Conservation (phyloP, 2,888 invertebrate species). For the Hydriomena furcata region DNA sequence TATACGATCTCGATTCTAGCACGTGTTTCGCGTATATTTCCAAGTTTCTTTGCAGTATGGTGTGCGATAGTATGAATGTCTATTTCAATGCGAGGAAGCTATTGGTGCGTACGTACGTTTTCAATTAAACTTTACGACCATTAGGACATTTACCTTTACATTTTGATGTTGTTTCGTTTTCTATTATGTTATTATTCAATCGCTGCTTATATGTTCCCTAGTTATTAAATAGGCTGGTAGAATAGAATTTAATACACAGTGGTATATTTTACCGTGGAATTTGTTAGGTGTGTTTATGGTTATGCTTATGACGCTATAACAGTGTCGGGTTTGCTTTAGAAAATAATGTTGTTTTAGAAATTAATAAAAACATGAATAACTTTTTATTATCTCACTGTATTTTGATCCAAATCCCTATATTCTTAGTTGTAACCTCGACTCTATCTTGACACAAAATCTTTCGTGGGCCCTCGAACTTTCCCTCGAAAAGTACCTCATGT, state of each 20-base stretch:
- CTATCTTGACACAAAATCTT: no score
- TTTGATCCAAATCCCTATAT: no score
- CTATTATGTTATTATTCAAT: constrained; percentile 3
- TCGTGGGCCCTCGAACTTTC: no score
- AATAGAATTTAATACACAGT: neutral
- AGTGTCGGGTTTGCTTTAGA: constrained; percentile 2
- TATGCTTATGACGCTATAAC: constrained; percentile 1
- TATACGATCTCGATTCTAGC: constrained; percentile 61
- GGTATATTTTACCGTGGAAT: neutral
- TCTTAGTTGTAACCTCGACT: no score
- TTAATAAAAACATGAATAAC: constrained; percentile 12
- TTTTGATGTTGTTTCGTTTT: constrained; percentile 13
- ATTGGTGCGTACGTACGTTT: constrained; percentile 2
- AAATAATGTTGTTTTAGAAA: constrained; percentile 8
- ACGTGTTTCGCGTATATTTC: constrained; percentile 67
- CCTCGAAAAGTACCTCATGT: no score
- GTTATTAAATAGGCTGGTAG: neutral
- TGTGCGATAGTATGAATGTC: constrained; percentile 33
- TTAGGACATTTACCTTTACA: no score
- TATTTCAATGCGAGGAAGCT: constrained; percentile 32
- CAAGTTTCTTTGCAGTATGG: constrained; percentile 45
- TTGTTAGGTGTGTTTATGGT: neutral
- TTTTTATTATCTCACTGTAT: constrained; percentile 3
- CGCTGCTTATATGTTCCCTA: neutral
- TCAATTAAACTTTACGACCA: constrained; percentile 18